These are phyloP conservation scores for Chauna torquata DNA, from an alignment of 2,113 vertebrate genomes.

Conservation along the genomic window DNA sequence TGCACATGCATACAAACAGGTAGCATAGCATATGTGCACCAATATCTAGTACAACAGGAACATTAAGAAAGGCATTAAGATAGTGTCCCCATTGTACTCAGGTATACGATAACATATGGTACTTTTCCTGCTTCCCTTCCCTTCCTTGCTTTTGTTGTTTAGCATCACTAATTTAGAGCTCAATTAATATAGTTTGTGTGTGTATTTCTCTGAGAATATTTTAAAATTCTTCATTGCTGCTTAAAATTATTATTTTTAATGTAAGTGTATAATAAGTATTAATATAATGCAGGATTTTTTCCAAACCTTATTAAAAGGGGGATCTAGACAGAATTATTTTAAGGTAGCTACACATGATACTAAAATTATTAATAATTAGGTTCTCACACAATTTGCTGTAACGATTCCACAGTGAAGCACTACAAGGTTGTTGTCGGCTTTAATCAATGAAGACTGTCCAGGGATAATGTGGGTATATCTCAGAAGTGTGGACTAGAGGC, in stretches of 20 bases:
- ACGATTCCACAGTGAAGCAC: not conserved
- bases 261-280: not conserved
- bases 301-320: not conserved
- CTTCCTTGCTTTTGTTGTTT: slow-evolving; percentile 20
- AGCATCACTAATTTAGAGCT: not conserved
- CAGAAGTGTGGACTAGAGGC: not conserved
- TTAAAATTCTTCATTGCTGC: not conserved
- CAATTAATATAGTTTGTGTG: not conserved
- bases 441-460: not conserved
- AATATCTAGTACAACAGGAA: not conserved
- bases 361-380: not conserved
- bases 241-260: not conserved
- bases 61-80: slow-evolving; percentile 53
- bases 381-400: not conserved
- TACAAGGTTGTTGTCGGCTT: not conserved
- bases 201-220: not conserved
- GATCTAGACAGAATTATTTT: not conserved
- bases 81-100: slow-evolving; percentile 4
- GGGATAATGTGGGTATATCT: not conserved
- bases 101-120: slow-evolving; percentile 51
- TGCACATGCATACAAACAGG: not conserved
- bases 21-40: slow-evolving; percentile 56
- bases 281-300: not conserved
- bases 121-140: slow-evolving; percentile 49
- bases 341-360: not conserved